phyloP scores from a whole-genome alignment of 1,140 invertebrate species.

The Lepidurus apus region DNA sequence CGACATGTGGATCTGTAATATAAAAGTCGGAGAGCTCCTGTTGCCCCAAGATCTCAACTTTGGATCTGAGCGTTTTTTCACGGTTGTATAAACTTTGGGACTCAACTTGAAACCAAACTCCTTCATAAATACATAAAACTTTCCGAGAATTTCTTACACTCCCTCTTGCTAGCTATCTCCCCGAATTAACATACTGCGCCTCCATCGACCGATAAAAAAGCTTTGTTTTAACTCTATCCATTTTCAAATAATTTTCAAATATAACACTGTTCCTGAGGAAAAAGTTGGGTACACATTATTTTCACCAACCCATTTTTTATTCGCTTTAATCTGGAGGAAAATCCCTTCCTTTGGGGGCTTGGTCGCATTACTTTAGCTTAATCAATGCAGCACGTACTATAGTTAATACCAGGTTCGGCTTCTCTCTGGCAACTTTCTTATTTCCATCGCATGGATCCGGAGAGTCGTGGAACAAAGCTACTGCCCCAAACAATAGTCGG shows the following conservation, averaged over 20 bases:
- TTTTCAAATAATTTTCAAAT: too few species aligned
- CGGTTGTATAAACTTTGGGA: background rate
- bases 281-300: too few species aligned
- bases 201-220: background rate
- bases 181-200: background rate
- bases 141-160: background rate
- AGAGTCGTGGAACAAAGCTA: background rate
- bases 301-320: background rate
- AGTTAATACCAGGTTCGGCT: background rate
- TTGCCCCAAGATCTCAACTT: too few species aligned
- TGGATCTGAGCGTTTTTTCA: background rate
- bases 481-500: background rate
- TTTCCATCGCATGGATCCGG: background rate
- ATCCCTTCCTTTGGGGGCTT: background rate
- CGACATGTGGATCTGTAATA: background rate
- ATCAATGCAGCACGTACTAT: constrained; percentile 15
- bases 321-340: background rate
- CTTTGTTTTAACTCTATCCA: background rate
- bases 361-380: background rate
- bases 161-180: background rate
- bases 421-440: background rate
- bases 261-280: background rate
- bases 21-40: too few species aligned
- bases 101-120: background rate
- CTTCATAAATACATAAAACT: constrained; percentile 4